Base-by-base conservation (phyloP, 2,113 vertebrate genomes). In the Mixornis gularis region DNA sequence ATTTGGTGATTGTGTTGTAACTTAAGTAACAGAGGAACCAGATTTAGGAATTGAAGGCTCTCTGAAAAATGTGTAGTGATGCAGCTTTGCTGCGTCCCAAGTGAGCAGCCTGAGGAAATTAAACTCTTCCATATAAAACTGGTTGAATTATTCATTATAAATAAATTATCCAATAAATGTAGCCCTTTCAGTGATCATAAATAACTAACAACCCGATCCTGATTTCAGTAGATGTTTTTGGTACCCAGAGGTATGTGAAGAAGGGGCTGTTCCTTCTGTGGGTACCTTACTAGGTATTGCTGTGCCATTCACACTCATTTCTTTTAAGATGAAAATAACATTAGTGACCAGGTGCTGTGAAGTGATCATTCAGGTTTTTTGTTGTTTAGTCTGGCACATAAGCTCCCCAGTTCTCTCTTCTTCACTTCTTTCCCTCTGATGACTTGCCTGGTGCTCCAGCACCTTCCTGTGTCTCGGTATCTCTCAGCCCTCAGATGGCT, bases 81-180 rank as follows among this genome's bases (percentile, higher is more conserved):
- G 73, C 69, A 87, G 40, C 15, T 44, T 73, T 30, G 29, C 55
- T 43, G 34, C 19, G 17, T 92, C 43, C 56, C 41, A 46, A 26
- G 70, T 24, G 46, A 83, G 34, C 53, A 56, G 48, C 43, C 58
- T 3, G 2, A 86, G 65, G 41, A 51, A 84, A 68, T 49, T 3
- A 65, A 79, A 53, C 18, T 81, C 58, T 59, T 60, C 36, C 49
- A 22, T 53, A 49, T 59, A 49, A 90, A 90, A 68, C 58, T 22
- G 14, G 17, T 53, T 87, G 69, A 87, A 91, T 79, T 89, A 65
- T 82, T 87, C 34, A 66, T 86, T 72, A 53, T 72, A 81, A 82
- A 89, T 58, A 76, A 74, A 86, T 79, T 68, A 65, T 55, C 52
- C 17, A 20, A 41, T 60, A 81, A 89, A 85, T 13, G 24, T 62